Evolutionary conservation across 1,140 invertebrate species (phyloP).

Genomic region (Chrysomallon squamiferum): DNA sequence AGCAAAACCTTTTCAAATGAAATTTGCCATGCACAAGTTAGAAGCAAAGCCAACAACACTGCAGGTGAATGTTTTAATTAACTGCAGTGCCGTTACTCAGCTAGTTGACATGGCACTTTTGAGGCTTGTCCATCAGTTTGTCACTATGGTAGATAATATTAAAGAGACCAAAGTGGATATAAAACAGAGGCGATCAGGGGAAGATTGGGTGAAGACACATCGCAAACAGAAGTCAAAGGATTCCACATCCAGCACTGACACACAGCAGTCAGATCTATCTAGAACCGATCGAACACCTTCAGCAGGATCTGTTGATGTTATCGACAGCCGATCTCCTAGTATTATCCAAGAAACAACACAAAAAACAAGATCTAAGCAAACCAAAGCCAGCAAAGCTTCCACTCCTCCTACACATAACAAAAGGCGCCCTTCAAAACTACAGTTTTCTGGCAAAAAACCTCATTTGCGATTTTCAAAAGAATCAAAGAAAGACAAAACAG

Average conservation of each 20-base stretch:
- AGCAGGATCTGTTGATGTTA: not conserved
- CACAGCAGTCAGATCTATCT: conserved; percentile 52
- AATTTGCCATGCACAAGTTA: conserved; percentile 60
- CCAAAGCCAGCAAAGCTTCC: not conserved
- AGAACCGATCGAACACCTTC: conserved; percentile 13
- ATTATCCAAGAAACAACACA: too few relatives aligned
- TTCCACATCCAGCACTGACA: conserved; percentile 58
- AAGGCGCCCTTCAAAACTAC: conserved; percentile 26
- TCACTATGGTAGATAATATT: conserved; percentile 97
- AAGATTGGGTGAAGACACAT: conserved; percentile 52
- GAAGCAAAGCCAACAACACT: conserved; percentile 62
- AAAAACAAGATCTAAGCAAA: too few relatives aligned
- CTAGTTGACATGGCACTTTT: conserved; percentile 94
- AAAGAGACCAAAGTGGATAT: conserved; percentile 92
- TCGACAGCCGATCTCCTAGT: too few relatives aligned
- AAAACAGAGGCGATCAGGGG: conserved; percentile 56
- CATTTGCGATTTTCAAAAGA: conserved; percentile 31
- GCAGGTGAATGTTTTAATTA: conserved; percentile 57
- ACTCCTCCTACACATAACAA: conserved; percentile 18
- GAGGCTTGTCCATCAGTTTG: conserved; percentile 92
- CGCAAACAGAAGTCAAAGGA: conserved; percentile 59
- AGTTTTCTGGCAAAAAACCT: conserved; percentile 17
- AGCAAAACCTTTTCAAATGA: conserved; percentile 32
- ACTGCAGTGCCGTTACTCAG: conserved; percentile 56
- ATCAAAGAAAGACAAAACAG: conserved; percentile 21